phyloP scores from a whole-genome alignment of 2,797 vertebrate species.

The Malacoraja senta region DNA sequence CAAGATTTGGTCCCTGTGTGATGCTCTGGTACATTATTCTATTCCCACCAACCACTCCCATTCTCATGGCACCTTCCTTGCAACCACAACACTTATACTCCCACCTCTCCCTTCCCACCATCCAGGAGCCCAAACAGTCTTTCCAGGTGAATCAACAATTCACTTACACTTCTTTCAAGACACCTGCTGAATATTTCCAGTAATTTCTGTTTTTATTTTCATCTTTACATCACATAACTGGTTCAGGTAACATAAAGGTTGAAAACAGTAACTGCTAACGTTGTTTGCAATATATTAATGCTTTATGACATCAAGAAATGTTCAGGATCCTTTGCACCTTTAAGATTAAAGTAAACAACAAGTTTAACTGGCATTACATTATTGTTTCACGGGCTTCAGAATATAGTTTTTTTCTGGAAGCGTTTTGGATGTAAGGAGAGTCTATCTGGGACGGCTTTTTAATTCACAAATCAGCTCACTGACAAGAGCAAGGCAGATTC shows the following conservation, averaged over 20 bases:
- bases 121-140: too few species aligned
- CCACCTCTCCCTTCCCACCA: too few species aligned
- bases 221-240: background rate
- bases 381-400: slow-evolving; percentile 98
- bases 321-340: background rate
- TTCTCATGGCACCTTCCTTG: too few species aligned
- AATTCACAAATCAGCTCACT: slow-evolving; percentile 98
- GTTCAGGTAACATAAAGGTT: background rate
- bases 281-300: background rate
- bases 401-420: slow-evolving; percentile 72
- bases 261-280: background rate
- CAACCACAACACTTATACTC: too few species aligned
- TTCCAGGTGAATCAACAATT: too few species aligned
- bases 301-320: background rate
- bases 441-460: slow-evolving; percentile 68
- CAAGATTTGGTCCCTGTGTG: too few species aligned
- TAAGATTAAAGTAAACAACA: slow-evolving; percentile 39
- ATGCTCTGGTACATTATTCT: too few species aligned
- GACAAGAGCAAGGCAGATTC: slow-evolving; percentile 83
- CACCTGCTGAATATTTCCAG: too few species aligned
- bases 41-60: too few species aligned
- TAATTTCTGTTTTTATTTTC: too few species aligned
- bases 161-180: too few species aligned
- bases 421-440: slow-evolving; percentile 50
- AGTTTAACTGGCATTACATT: slow-evolving; percentile 97